Conservation (phyloP, 35 echinoderm and acorn worm species). For the Apostichopus californicus region DNA sequence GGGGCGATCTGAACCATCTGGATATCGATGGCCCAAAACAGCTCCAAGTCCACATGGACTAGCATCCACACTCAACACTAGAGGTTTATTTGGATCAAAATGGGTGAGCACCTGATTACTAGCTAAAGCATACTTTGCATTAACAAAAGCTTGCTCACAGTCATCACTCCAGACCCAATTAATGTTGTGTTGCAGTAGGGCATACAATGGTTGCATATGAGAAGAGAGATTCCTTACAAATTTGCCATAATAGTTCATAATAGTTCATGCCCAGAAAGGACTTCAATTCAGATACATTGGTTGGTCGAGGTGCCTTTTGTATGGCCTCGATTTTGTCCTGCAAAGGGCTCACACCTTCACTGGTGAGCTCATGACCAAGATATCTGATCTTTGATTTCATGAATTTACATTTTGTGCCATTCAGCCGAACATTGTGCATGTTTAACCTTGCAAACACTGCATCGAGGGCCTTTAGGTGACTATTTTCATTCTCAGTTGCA, state of each 20-base stretch:
- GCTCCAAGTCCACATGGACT: constrained; percentile 52
- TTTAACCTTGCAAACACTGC: not conserved
- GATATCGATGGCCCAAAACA: constrained; percentile 44
- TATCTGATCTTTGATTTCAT: not conserved
- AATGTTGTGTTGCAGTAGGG: too few species aligned
- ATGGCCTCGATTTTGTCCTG: constrained; percentile 63
- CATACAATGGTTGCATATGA: too few species aligned
- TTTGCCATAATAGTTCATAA: too few species aligned
- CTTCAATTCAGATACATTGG: too few species aligned
- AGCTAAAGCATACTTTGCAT: too few species aligned
- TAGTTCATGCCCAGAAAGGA: too few species aligned
- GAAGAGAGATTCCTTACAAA: too few species aligned
- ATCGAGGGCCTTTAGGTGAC: not conserved
- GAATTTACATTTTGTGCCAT: too few species aligned
- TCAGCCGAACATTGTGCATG: not conserved
- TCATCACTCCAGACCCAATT: too few species aligned
- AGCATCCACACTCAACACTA: constrained; percentile 61
- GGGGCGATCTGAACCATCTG: constrained; percentile 21
- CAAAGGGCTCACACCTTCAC: not conserved
- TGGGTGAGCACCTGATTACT: constrained; percentile 56
- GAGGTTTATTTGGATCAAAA: constrained; percentile 39
- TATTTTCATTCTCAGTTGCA: too few species aligned
- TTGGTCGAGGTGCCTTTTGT: constrained; percentile 52
- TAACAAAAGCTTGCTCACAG: too few species aligned
- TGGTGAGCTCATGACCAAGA: not conserved